Base-by-base conservation (phyloP, 2,888 invertebrate genomes). In the Laothoe populi region DNA sequence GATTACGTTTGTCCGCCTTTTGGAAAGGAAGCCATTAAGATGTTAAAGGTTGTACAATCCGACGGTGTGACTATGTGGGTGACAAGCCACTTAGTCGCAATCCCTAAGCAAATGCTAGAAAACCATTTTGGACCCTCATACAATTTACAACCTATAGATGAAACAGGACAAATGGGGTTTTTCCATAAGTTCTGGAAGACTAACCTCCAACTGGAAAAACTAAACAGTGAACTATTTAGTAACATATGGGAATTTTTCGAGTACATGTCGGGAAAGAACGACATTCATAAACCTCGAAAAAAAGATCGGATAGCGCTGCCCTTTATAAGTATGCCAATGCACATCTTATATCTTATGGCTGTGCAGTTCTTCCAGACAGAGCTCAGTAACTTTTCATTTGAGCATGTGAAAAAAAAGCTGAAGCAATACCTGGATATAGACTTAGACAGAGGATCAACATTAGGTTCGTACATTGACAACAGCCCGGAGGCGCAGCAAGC, bases 61-160 rank as follows among this genome's bases (percentile, higher is more conserved):
- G 67, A 68, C 3, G 63, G 64, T 2, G 74, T 78, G 62, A 71
- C 70, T 19, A 70, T 79, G 64, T 81, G 82, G 82, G 70, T 82
- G 62, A 77, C 74, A 44, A 75, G 75, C 31, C 73, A 71, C 16
- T 67, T 69, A 8, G 79, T 80, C 44, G 69, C 49, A 53, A 66
- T 70, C 4, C 69, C 73, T 3, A 67, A 70, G 45, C 31, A 46
- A 24, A 49, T 61, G 0, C 66, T 81, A 2, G 71, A 76, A 53
- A 57, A 57, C 0, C 64, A 70, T 53, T 72, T 81, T 44, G 75
- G 73, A 26, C 45, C 48, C 0, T 57, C 72, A 0, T 81, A 75
- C 42, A 70, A 66, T 10, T 72, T 81, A 0, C 63, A 75, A 16
- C 70, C 66, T 0, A 64, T 79, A 11, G 59, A 74, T 11, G 65